Base-by-base conservation (phyloP, 2,888 invertebrate genomes). In the Drosophila villosipedis region DNA sequence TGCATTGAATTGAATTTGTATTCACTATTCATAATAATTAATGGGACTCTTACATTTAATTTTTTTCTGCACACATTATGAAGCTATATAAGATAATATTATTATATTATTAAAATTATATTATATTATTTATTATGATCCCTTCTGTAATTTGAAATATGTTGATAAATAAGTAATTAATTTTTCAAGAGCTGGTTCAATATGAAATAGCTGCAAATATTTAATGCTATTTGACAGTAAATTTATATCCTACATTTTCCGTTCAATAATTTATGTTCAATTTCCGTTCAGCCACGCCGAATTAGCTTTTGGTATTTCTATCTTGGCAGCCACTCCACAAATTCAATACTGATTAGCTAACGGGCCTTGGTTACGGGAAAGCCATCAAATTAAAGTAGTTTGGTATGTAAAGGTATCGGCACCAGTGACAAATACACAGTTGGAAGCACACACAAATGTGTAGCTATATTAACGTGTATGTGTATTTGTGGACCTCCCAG, bases 261-360 rank as follows among this genome's bases (percentile, higher is more conserved):
- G 54, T 37, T 58, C 58, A 59, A 62, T 59, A 54, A 61, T 52
- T 61, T 62, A 43, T 57, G 47, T 50, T 35, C 33, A 61, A 60
- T 57, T 62, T 55, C 16, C 49, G 39, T 53, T 39, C 55, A 35
- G 59, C 10, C 49, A 68, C 33, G 63, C 49, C 25, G 55, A 76
- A 78, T 79, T 72, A 68, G 76, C 61, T 79, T 57, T 68, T 47
- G 68, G 68, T 52, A 68, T 68, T 76, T 72, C 68, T 76, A 55
- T 43, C 57, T 60, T 55, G 73, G 68, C 73, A 74, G 60, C 58
- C 54, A 73, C 41, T 52, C 54, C 53, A 25, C 50, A 71, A 76
- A 82, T 71, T 73, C 77, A 79, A 82, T 82, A 58, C 82, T 77
- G 77, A 79, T 81, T 79, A 76, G 73, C 76, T 73, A 71, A 71